Evolutionary conservation across 2,797 vertebrate species (phyloP).

Genomic region (Nannoperca australis): DNA sequence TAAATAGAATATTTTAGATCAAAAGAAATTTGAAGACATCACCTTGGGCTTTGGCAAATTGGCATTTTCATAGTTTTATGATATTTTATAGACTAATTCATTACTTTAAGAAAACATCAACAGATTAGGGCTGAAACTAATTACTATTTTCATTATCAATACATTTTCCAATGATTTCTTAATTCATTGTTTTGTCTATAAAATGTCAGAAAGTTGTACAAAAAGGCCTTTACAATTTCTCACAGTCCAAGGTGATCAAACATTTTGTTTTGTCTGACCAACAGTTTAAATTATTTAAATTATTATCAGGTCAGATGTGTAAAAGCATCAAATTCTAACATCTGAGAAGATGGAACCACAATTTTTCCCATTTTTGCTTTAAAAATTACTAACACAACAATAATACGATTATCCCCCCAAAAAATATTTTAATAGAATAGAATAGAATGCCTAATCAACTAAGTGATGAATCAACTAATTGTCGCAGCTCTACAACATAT

Average conservation of each 20-base stretch:
- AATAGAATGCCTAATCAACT: no score
- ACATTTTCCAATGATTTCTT: not conserved
- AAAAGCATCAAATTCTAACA: not conserved
- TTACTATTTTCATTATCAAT: not conserved
- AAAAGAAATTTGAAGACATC: not conserved
- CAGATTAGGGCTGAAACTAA: not conserved
- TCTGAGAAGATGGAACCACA: not conserved
- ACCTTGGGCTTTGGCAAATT: not conserved
- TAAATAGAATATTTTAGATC: not conserved
- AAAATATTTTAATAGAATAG: no score
- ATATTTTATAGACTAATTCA: not conserved
- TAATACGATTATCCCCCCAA: not conserved
- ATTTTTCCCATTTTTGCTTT: not conserved
- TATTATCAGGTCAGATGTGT: not conserved
- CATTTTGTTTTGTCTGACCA: not conserved
- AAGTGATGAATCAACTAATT: not conserved
- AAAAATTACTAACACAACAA: not conserved
- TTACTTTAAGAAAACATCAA: not conserved
- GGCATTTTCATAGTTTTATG: not conserved
- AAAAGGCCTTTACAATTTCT: not conserved
- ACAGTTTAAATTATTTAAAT: no score
- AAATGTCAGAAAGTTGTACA: not conserved
- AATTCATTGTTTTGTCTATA: not conserved
- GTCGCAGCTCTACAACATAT: not conserved
- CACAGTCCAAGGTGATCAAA: not conserved